Conservation (phyloP, 2,797 vertebrate genomes). For the Danio kyathit region DNA sequence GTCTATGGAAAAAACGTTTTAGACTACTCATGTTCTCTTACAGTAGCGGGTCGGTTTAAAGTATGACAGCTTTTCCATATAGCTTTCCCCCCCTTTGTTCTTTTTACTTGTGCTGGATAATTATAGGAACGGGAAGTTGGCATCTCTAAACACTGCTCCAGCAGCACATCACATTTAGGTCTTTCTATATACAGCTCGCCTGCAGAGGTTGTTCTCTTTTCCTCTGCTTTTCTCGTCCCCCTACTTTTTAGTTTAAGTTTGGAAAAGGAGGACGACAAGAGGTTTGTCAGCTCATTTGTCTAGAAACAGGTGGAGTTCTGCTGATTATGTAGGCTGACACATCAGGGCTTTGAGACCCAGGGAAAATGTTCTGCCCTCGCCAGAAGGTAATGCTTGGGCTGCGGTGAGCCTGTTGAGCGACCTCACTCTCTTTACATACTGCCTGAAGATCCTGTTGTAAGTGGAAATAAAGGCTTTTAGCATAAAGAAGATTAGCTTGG, state of each 20-base stretch:
- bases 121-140: constrained; percentile 53
- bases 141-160: constrained; percentile 63
- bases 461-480: background rate
- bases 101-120: constrained; percentile 47
- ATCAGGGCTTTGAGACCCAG: constrained; percentile 63
- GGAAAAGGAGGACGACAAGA: constrained; percentile 71
- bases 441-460: background rate
- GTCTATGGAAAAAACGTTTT: background rate
- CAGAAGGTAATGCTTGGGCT: constrained; percentile 13
- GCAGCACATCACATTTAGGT: constrained; percentile 77
- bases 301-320: constrained; percentile 63
- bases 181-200: constrained; percentile 77
- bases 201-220: constrained; percentile 68
- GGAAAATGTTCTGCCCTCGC: constrained; percentile 25
- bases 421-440: background rate
- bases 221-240: constrained; percentile 44
- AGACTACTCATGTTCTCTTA: background rate
- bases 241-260: constrained; percentile 59
- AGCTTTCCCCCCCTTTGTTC: constrained; percentile 49
- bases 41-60: background rate
- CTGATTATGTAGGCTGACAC: constrained; percentile 65
- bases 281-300: constrained; percentile 82
- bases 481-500: too few relatives aligned
- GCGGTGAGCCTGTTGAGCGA: background rate
- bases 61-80: constrained; percentile 33